Conservation (phyloP, 2,113 vertebrate species). For the Sciurus niger region DNA sequence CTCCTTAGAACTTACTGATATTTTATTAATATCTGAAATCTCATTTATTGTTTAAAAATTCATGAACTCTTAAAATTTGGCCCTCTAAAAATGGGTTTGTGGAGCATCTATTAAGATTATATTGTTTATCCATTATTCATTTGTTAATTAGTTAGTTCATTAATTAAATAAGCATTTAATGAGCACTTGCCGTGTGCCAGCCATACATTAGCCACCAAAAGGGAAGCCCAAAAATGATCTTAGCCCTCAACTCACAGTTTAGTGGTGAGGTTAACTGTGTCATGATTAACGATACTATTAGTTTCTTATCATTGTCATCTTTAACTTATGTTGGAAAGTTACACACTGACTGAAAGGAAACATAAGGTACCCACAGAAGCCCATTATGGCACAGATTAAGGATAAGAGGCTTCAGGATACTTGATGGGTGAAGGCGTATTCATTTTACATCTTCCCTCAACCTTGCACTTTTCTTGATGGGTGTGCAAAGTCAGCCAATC, state of each 20-base stretch:
- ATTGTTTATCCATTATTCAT: neutral
- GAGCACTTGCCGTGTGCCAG: neutral
- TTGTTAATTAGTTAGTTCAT: neutral
- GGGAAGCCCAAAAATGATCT: neutral
- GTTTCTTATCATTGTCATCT: constrained; percentile 13
- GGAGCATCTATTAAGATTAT: constrained; percentile 19
- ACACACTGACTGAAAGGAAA: neutral
- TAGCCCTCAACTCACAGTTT: neutral
- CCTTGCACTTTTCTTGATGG: neutral
- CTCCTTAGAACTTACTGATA: neutral
- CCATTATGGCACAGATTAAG: neutral
- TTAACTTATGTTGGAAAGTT: constrained; percentile 40
- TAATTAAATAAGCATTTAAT: neutral
- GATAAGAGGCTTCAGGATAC: constrained; percentile 2
- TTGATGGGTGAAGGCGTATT: neutral
- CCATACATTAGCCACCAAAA: neutral
- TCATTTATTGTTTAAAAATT: neutral
- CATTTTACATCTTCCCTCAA: neutral
- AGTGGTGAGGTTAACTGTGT: neutral
- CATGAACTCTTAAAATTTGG: constrained; percentile 43
- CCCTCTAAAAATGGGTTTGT: constrained; percentile 48
- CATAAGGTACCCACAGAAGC: constrained; percentile 12
- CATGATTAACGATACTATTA: neutral
- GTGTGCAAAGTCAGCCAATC: neutral
- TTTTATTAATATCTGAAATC: constrained; percentile 2